Conservation (phyloP, 2,797 vertebrate species). For the Catostomus latipinnis region DNA sequence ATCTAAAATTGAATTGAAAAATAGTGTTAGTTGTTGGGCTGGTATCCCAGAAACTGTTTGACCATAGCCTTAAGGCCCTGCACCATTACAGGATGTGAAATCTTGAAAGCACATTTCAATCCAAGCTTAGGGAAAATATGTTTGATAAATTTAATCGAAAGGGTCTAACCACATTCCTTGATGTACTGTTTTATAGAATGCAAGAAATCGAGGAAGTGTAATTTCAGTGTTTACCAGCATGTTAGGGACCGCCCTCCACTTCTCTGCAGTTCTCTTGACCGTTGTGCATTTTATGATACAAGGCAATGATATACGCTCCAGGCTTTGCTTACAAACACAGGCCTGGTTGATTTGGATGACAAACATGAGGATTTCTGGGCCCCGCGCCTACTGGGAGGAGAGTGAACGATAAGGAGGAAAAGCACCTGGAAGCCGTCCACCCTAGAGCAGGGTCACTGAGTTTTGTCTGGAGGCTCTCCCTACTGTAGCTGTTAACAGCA, state of each 20-base stretch:
- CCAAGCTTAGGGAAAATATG: background rate
- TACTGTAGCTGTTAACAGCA: constrained; percentile 78
- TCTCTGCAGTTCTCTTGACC: background rate
- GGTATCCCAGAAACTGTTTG: constrained; percentile 7
- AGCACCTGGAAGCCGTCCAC: constrained; percentile 82
- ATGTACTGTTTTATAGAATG: background rate
- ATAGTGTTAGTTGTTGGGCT: background rate
- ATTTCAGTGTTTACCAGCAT: background rate
- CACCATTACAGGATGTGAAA: background rate
- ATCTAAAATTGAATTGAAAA: background rate
- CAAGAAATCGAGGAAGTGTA: background rate
- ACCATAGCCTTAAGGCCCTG: background rate
- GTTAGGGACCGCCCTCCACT: constrained; percentile 6
- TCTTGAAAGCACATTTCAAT: background rate
- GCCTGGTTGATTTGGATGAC: constrained; percentile 55
- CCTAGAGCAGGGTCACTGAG: constrained; percentile 80
- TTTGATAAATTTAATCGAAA: background rate
- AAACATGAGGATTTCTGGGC: constrained; percentile 62
- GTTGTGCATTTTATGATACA: constrained; percentile 37
- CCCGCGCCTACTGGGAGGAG: constrained; percentile 52
- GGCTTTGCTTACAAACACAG: constrained; percentile 70
- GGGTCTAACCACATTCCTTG: background rate
- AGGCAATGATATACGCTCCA: constrained; percentile 36
- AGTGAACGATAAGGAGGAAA: constrained; percentile 69
- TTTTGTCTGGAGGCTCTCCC: constrained; percentile 81